phyloP scores from a whole-genome alignment of 1,140 invertebrate genomes.

The Aphaenogaster ashmeadi region DNA sequence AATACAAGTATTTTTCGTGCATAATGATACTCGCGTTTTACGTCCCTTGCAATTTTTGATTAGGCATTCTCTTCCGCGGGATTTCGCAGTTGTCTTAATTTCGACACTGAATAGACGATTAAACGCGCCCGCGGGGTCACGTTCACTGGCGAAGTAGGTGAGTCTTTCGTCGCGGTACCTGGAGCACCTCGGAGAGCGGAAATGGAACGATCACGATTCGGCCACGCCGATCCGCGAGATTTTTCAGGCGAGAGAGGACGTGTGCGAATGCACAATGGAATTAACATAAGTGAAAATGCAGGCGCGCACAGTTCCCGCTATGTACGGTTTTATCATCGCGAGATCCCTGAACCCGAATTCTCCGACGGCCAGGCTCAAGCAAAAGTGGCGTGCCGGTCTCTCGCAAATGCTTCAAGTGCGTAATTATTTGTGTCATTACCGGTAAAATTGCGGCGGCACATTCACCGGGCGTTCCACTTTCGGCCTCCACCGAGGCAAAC shows the following conservation, averaged over 20 bases:
- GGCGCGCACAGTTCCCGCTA: neutral
- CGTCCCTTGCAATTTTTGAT: neutral
- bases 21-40: conserved; percentile 5
- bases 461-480: conserved; percentile 87
- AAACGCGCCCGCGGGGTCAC: conserved; percentile 21
- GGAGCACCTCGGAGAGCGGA: conserved; percentile 65
- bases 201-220: conserved; percentile 49
- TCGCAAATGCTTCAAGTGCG: conserved; percentile 4
- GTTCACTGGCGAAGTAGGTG: conserved; percentile 68
- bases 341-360: neutral
- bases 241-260: conserved; percentile 50
- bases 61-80: neutral
- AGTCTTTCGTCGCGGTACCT: conserved; percentile 44
- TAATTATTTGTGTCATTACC: conserved; percentile 76
- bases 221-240: conserved; percentile 37
- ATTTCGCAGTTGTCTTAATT: conserved; percentile 13
- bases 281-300: conserved; percentile 85
- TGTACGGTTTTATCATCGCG: neutral
- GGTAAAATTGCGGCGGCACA: conserved; percentile 85
- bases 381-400: neutral
- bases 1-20: neutral
- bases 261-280: conserved; percentile 63
- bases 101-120: conserved; percentile 24
- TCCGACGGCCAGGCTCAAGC: neutral
- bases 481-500: conserved; percentile 92